A percentile compares a stretch with the other conserved stretches of the same genome.
Conservation (phyloP, 1,140 invertebrate species). For the Bradysia coprophila region DNA sequence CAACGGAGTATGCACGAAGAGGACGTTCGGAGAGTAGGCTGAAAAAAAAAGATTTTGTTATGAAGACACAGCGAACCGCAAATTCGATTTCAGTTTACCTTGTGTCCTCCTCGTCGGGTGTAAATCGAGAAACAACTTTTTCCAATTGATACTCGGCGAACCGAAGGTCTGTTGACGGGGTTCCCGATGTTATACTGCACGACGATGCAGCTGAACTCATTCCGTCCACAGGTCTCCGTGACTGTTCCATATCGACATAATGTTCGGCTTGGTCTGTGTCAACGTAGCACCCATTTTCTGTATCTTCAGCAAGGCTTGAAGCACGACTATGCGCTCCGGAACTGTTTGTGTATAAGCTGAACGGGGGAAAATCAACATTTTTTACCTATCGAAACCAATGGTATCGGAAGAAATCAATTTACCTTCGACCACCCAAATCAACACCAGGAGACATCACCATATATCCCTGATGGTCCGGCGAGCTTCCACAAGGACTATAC, state of each 20-base stretch:
- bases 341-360: conserved; percentile 15
- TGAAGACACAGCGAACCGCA: too few relatives aligned
- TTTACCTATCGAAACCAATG: not conserved
- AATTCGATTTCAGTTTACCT: conserved; percentile 5
- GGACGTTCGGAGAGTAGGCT: conserved; percentile 31
- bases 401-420: conserved; percentile 1
- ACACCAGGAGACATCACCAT: conserved; percentile 11
- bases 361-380: too few relatives aligned
- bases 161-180: conserved; percentile 36
- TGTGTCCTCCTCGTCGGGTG: conserved; percentile 35
- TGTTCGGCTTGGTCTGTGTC: conserved; percentile 34
- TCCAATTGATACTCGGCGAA: conserved; percentile 45
- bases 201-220: conserved; percentile 38
- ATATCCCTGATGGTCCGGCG: conserved; percentile 6
- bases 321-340: conserved; percentile 11
- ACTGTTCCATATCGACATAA: conserved; percentile 42
- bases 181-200: conserved; percentile 55
- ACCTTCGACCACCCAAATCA: conserved; percentile 7
- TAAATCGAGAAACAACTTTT: conserved; percentile 41
- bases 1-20: conserved; percentile 69
- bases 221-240: conserved; percentile 20
- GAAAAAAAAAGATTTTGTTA: conserved; percentile 2
- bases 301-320: conserved; percentile 11
- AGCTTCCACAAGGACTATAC: conserved; percentile 4
- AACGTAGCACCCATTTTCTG: conserved; percentile 38